Evolutionary conservation across 2,888 invertebrate genomes (phyloP).

Genomic region (Germaria angustata): DNA sequence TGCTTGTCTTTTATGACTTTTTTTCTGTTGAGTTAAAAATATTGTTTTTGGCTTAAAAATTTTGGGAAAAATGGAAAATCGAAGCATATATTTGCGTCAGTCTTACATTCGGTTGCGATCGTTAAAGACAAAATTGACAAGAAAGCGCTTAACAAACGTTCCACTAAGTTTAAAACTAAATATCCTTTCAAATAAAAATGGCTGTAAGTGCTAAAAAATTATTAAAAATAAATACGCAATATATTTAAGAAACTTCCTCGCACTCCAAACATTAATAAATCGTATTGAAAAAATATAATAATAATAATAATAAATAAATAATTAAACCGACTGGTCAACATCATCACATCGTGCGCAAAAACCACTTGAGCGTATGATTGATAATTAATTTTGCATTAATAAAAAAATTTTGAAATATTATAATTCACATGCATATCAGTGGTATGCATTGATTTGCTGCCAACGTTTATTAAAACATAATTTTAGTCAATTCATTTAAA

Average conservation of each 20-base stretch:
- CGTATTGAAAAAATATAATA: too few relatives aligned
- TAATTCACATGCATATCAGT: slow-evolving; percentile 15
- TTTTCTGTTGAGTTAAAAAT: slow-evolving; percentile 23
- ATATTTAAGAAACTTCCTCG: background rate
- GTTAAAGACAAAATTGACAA: slow-evolving; percentile 72
- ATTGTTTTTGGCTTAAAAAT: slow-evolving; percentile 36
- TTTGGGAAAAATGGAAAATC: slow-evolving; percentile 76
- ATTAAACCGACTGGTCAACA: background rate
- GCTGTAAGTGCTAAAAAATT: slow-evolving; percentile 73
- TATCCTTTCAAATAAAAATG: slow-evolving; percentile 70
- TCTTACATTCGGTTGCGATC: slow-evolving; percentile 75
- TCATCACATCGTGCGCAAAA: background rate
- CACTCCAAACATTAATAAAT: too few relatives aligned
- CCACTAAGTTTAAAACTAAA: slow-evolving; percentile 32
- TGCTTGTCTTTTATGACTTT: background rate
- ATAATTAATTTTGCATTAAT: slow-evolving; percentile 17
- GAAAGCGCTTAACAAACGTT: slow-evolving; percentile 50
- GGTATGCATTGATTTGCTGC: background rate
- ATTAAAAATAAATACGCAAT: background rate
- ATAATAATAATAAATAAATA: background rate
- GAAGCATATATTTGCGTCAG: slow-evolving; percentile 75
- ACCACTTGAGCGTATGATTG: slow-evolving; percentile 30
- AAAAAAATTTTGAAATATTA: background rate
- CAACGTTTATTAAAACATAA: background rate
- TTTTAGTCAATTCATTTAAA: background rate